Evolutionary conservation across 2,888 invertebrate species (phyloP), one percentile per base, ranked within the genome.

Genomic region (Hypercompe scribonia): DNA sequence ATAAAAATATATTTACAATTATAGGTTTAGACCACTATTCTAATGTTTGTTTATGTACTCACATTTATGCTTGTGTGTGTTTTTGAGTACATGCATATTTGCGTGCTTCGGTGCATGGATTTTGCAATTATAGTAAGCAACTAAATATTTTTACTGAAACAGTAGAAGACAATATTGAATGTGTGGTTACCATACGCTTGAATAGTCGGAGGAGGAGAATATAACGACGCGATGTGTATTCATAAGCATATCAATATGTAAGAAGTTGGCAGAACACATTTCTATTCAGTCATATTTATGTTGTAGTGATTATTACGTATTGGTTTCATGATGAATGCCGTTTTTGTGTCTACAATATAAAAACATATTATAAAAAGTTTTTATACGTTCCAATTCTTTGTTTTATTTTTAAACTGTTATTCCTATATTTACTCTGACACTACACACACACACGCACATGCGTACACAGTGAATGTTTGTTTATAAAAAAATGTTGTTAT

Each of bases 191-290:
- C 36, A 70, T 50, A 69, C 61, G 63, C 34, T 70, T 78, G 66
- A 36, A 82, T 75, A 78, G 75, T 79, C 72, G 76, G 71, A 74
- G 71, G 66, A 82, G 36, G 11, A 70, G 67, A 68, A 70, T 75
- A 77, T 82, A 82, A 76, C 70, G 79, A 61, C 77, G 79, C 78
- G 76, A 71, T 50, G 65, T 65, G 72, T 78, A 79, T 81, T 82
- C 77, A 82, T 78, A 73, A 70, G 54, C 74, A 66, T 76, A 79
- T 81, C 74, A 81, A 82, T 82, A 82, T 82, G 82, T 81, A 82
- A 82, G 76, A 79, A 78, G 74, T 71, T 78, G 66, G 42, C 39
- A 21, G 72, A 76, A 78, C 70, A 77, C 65, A 82, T 81, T 80
- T 50, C 66, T 33, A 64, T 75, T 69, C 74, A 67, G 61, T 72